phyloP scores from a whole-genome alignment of 2,888 invertebrate genomes.

The Acanthosepion lycidas region DNA sequence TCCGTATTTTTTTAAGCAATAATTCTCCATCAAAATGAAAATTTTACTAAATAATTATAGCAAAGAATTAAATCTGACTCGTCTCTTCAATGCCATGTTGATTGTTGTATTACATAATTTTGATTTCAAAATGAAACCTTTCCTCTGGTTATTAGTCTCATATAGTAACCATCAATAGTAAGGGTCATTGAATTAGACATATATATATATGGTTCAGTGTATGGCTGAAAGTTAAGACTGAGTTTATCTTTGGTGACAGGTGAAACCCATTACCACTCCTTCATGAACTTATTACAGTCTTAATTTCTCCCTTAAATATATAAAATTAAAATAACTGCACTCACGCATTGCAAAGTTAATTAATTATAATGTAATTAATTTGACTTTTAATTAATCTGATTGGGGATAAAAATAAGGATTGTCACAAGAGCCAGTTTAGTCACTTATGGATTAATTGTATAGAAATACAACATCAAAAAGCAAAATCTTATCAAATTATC shows the following conservation, averaged over 20 bases:
- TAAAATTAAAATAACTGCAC: not conserved
- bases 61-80: no score
- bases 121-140: not conserved
- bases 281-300: not conserved
- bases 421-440: not conserved
- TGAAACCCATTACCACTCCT: not conserved
- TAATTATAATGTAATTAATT: slow-evolving; percentile 18
- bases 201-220: not conserved
- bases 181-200: not conserved
- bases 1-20: no score
- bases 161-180: not conserved
- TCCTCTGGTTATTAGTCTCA: not conserved
- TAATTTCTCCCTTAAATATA: not conserved
- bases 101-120: no score
- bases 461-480: not conserved
- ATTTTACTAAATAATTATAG: no score
- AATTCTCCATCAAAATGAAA: no score
- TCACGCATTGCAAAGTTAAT: not conserved
- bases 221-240: not conserved
- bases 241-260: not conserved
- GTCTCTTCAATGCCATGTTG: no score
- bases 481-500: no score
- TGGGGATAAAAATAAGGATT: slow-evolving; percentile 16
- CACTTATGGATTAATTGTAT: slow-evolving; percentile 33
- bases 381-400: slow-evolving; percentile 33